Evolutionary conservation across 2,888 invertebrate genomes (phyloP), one percentile per base, ranked within the genome.

Genomic region (Prenolepis imparis): DNA sequence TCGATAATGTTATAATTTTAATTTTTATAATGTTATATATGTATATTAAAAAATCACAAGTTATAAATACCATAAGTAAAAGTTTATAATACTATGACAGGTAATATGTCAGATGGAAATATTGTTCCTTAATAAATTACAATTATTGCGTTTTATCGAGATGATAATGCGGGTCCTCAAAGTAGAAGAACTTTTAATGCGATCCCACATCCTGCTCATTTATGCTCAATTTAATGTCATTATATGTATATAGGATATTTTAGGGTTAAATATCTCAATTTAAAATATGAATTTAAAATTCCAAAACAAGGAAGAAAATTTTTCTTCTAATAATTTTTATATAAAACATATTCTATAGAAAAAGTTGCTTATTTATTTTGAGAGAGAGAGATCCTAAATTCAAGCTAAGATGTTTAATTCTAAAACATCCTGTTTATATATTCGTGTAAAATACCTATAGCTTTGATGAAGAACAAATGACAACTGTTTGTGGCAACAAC

Each of bases 201-300:
- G 41, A 68, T 78, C 41, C 55, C 57, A 57, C 70, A 78, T 77
- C 68, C 70, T 41, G 70, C 6, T 55, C n/a, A 18, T 55, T 63
- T 21, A 44, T 15, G 48, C n/a, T n/a, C 32, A 18, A 9, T 52
- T 18, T 67, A 8, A 21, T 4, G 8, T 12, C 18, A 21, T 52
- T 39, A 64, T 18, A 9, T 75, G 12, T 41, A 44, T 44, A 44
- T 36, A 36, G 5, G 1, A 18, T 48, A 5, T 48, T 48, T 48
- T 48, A 18, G 44, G 6, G 5, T 48, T 44, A 18, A 48, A 48
- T 4, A 5, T 48, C 18, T 15, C 15, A 48, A 48, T 48, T 44
- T 48, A 48, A 4, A 48, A 6, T 48, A 48, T 48, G 5, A 48
- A 48, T 48, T 48, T 48, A 48, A 1, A 1, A 5, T 48, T 15